Evolutionary conservation across 2,888 invertebrate genomes (phyloP).

Genomic region (Cheilosia pagana): DNA sequence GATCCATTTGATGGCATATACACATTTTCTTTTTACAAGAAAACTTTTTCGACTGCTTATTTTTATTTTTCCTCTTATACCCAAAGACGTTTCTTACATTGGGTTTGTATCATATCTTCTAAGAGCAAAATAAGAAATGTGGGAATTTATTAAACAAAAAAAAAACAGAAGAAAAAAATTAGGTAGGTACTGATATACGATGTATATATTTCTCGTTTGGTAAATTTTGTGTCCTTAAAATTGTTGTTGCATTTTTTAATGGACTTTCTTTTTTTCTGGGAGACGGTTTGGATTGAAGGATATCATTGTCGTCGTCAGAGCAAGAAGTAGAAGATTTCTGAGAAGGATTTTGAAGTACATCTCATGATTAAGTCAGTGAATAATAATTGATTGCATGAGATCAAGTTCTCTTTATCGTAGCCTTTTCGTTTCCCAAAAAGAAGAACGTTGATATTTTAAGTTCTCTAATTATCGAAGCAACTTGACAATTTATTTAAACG

Average conservation of each 20-base stretch:
- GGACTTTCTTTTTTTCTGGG: conserved; percentile 8
- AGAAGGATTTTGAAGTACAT: neutral
- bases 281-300: neutral
- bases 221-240: neutral
- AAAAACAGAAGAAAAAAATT: neutral
- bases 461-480: too few species aligned
- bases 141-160: conserved; percentile 29
- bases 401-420: neutral
- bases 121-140: conserved; percentile 32
- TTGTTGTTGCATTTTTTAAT: conserved; percentile 45
- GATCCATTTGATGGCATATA: conserved; percentile 83
- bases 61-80: conserved; percentile 59
- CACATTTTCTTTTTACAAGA: conserved; percentile 74
- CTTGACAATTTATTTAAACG: neutral
- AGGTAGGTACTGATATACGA: neutral
- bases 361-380: neutral
- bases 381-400: conserved; percentile 1
- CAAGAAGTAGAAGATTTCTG: neutral
- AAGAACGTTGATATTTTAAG: too few species aligned
- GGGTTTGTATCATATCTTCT: conserved; percentile 10
- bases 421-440: neutral
- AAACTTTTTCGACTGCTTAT: conserved; percentile 74
- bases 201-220: neutral
- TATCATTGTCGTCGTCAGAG: conserved; percentile 6
- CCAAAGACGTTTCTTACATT: conserved; percentile 49